Percentiles rank a stretch among this genome's conserved stretches.
These are phyloP conservation scores for Entomobrya proxima DNA, from an alignment of 2,888 invertebrate species.

Conservation along the genomic window DNA sequence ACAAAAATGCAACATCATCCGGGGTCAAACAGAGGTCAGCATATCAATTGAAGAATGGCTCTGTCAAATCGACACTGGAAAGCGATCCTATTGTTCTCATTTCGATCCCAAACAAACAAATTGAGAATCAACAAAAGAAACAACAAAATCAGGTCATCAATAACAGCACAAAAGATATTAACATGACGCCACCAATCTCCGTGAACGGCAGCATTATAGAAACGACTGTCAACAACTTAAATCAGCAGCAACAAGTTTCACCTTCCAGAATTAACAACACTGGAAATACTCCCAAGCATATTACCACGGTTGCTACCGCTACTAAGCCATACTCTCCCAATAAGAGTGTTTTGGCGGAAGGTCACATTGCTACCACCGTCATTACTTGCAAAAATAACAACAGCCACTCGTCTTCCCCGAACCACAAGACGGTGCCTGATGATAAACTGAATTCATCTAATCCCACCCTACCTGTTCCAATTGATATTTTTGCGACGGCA, in stretches of 20 bases:
- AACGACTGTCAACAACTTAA: neutral
- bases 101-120: constrained; percentile 31
- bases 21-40: neutral
- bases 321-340: neutral
- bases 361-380: constrained; percentile 1
- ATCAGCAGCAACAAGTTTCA: constrained; percentile 6
- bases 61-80: constrained; percentile 54
- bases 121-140: constrained; percentile 2
- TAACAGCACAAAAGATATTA: neutral
- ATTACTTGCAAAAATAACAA: constrained; percentile 15
- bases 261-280: constrained; percentile 8
- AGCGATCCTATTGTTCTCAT: constrained; percentile 55
- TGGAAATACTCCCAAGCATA: too few relatives aligned
- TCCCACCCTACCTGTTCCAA: neutral
- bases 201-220: neutral
- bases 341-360: neutral
- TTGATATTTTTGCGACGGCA: constrained; percentile 45
- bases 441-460: neutral
- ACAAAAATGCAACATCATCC: neutral
- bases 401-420: neutral
- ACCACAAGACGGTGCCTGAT: neutral
- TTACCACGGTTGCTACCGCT: too few relatives aligned
- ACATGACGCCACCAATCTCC: neutral
- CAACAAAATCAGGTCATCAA: neutral
- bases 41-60: constrained; percentile 40